A percentile compares a stretch with the other conserved stretches of the same genome.
Evolutionary conservation across 1,140 invertebrate genomes (phyloP).

Genomic region (Holotrichia oblita): DNA sequence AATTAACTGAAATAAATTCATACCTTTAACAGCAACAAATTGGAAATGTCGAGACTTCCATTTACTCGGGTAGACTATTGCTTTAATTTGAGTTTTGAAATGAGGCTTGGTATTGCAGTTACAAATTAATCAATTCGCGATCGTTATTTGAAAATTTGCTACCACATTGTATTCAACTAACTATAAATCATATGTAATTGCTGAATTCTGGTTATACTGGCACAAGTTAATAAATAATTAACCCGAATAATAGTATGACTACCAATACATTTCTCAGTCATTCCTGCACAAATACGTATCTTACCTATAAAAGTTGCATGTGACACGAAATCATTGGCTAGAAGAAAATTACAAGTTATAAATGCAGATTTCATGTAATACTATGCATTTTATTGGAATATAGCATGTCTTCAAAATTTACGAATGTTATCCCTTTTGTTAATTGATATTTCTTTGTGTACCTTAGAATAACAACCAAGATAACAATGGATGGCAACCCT

Average conservation of each 20-base stretch:
- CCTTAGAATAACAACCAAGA: too few relatives aligned
- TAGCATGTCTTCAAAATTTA: neutral
- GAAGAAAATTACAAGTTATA: slow-evolving; percentile 17
- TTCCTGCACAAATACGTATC: neutral
- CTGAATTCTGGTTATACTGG: neutral
- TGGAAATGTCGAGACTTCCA: too few relatives aligned
- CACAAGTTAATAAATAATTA: slow-evolving; percentile 14
- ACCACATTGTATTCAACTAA: neutral
- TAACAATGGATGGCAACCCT: too few relatives aligned
- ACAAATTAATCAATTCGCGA: neutral
- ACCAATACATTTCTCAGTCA: slow-evolving; percentile 11
- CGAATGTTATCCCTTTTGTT: neutral
- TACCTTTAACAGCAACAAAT: too few relatives aligned
- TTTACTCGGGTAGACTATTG: too few relatives aligned
- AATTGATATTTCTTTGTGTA: neutral
- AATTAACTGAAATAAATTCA: too few relatives aligned
- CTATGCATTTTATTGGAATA: neutral
- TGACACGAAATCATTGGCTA: neutral
- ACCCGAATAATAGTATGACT: neutral
- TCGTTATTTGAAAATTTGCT: neutral
- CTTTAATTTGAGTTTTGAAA: too few relatives aligned
- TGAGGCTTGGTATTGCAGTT: neutral
- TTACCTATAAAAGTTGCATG: slow-evolving; percentile 20
- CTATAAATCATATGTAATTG: neutral
- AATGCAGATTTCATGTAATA: slow-evolving; percentile 9